Base-by-base conservation (phyloP, 2,113 vertebrate genomes). In the Bambusicola thoracicus region DNA sequence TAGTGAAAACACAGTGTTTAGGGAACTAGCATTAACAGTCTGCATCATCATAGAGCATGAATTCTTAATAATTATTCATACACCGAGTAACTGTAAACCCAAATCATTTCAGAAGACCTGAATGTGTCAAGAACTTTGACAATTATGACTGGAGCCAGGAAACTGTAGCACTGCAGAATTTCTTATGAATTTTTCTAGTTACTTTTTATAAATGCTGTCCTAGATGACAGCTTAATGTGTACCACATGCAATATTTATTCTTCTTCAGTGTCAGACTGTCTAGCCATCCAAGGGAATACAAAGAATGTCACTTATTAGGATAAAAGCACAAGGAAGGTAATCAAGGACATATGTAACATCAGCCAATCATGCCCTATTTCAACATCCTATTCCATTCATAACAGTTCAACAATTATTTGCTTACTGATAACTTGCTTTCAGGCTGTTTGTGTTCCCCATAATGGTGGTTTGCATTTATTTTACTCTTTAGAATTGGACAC, bases 171-270 rank as follows among this genome's bases (percentile, higher is more conserved):
- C 96, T 95, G 97, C 97, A 98, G 98, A 98, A 98, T 98, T 98
- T 98, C 98, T 98, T 98, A 98, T 98, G 98, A 98, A 99, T 99
- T 99, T 99, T 98, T 98, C 98, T 98, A 98, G 98, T 98, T 98
- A 98, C 98, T 98, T 98, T 98, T 98, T 98, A 98, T 98, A 98
- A 98, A 98, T 96, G 98, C 98, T 98, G 98, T 98, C 98, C 98
- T 97, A 98, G 98, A 98, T 99, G 99, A 99, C 99, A 99, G 98
- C 99, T 99, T 99, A 99, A 99, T 99, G 99, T 99, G 99, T 99
- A 99, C 99, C 99, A 99, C 99, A 99, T 99, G 99, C 98, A 99
- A 99, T 99, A 99, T 99, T 99, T 99, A 99, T 99, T 99, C 99
- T 98, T 99, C 98, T 99, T 98, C 98, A 98, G 98, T 99, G 99